Conservation (phyloP, 2,888 invertebrate species). For the Drosophila seclusa region DNA sequence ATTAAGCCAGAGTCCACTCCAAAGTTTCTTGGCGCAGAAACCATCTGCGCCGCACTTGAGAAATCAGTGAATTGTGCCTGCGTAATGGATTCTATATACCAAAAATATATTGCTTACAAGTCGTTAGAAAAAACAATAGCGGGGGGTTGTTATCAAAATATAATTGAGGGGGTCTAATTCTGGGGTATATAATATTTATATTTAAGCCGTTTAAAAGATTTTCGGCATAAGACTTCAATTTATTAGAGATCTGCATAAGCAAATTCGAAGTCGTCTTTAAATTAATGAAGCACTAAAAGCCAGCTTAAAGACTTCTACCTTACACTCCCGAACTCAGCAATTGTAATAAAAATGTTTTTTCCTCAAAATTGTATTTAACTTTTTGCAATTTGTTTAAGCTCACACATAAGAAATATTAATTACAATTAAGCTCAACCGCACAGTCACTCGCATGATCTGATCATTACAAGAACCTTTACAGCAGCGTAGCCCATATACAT, state of each 20-base stretch:
- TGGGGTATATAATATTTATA: not conserved
- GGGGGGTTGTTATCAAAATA: conserved; percentile 24
- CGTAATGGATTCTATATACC: conserved; percentile 21
- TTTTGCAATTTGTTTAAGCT: not conserved
- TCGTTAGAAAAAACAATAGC: conserved; percentile 8
- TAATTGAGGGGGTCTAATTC: conserved; percentile 7
- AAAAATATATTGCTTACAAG: conserved; percentile 28
- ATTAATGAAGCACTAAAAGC: not conserved
- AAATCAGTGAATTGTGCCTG: conserved; percentile 46
- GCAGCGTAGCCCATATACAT: not conserved
- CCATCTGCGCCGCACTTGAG: conserved; percentile 46
- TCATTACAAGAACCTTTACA: conserved; percentile 30
- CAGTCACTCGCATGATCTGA: not conserved
- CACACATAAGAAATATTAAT: too few species aligned
- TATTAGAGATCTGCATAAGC: not conserved
- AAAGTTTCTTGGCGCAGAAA: conserved; percentile 45
- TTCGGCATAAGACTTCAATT: conserved; percentile 1
- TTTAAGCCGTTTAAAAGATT: conserved; percentile 39
- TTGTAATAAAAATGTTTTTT: not conserved
- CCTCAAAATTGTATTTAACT: not conserved
- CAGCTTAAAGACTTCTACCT: not conserved
- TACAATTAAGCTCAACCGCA: not conserved
- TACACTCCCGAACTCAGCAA: not conserved
- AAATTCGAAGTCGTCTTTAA: not conserved
- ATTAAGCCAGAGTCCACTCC: conserved; percentile 64